phyloP scores from a whole-genome alignment of 1,140 invertebrate species.

The Acromyrmex heyeri region DNA sequence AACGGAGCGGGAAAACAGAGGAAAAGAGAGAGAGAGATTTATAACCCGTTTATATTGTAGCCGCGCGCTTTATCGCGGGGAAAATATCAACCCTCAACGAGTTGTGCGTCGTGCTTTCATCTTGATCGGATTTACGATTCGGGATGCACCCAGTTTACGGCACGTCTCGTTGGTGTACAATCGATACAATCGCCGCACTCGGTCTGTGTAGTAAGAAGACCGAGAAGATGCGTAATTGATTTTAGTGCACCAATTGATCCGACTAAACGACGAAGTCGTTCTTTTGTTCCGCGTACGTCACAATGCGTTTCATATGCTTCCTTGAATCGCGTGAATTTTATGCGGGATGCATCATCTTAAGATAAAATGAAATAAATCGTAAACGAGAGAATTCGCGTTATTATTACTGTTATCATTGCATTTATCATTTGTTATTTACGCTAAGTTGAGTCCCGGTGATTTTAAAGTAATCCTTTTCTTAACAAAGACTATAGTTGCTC shows the following conservation, averaged over 20 bases:
- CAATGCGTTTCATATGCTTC: not conserved
- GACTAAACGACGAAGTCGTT: conserved; percentile 36
- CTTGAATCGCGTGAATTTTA: conserved; percentile 21
- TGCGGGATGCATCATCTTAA: not conserved
- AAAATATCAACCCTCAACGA: conserved; percentile 52
- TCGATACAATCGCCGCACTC: conserved; percentile 18
- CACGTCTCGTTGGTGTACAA: conserved; percentile 12
- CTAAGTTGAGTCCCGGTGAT: not conserved
- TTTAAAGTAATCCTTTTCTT: not conserved
- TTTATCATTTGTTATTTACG: not conserved
- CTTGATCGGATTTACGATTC: conserved; percentile 33
- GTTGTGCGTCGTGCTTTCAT: conserved; percentile 34
- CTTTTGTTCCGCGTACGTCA: conserved; percentile 51
- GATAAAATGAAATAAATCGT: not conserved
- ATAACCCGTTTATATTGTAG: conserved; percentile 44
- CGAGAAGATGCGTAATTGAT: conserved; percentile 53
- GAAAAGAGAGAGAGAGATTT: conserved; percentile 20
- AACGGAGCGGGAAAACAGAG: not conserved
- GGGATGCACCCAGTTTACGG: conserved; percentile 3
- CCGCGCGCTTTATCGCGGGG: conserved; percentile 49
- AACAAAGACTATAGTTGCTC: not conserved
- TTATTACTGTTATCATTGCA: not conserved
- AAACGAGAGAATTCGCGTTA: not conserved
- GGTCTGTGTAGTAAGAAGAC: conserved; percentile 26
- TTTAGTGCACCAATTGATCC: conserved; percentile 45